Base-by-base conservation (phyloP, 2,888 invertebrate species). In the Xestobium rufovillosum region DNA sequence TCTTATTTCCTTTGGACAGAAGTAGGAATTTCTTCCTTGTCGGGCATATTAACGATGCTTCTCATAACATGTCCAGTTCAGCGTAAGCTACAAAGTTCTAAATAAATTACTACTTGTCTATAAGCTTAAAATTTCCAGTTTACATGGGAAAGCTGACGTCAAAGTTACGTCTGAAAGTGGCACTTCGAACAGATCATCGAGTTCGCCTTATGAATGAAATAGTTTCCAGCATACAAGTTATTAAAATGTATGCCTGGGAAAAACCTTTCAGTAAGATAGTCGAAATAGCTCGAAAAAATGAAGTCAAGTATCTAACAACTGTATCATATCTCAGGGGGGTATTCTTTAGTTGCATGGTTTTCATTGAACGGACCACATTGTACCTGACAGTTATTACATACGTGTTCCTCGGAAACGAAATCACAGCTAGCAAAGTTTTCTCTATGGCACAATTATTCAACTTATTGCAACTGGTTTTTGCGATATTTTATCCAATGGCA, bases 331-430 rank as follows among this genome's bases (percentile, higher is more conserved):
- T 76, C 41, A 70, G 72, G 54, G 76, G 73, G 0, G 71, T 76
- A 47, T 75, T 73, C 4, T 65, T 72, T 10, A 73, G 76, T 0
- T 56, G 70, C 44, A 53, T 72, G 45, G 80, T 88, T 27, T 87
- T 85, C 57, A 83, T 86, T 0, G 81, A 84, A 50, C 78, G 88
- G 44, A 72, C 87, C 26, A 80, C 89, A 1, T 68, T 88, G 9
- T 84, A 81, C 54, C 74, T 83, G 33, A 84, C 85, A 1, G 71
- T 90, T 32, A 68, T 83, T 17, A 72, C 80, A 1, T 85, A 78
- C 53, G 78, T 81, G 4, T 64, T 84, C 1, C 63, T 76, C 42
- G 82, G 79, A n/a, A 45, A 60, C 25, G 39, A 41, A 3, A 51
- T 64, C 46, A 57, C 63, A 3, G 68, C 59, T 0, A 49, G 53